Evolutionary conservation across 2,797 vertebrate genomes (phyloP), one percentile per base, ranked within the genome.

Genomic region (Coccyzus lansbergi): DNA sequence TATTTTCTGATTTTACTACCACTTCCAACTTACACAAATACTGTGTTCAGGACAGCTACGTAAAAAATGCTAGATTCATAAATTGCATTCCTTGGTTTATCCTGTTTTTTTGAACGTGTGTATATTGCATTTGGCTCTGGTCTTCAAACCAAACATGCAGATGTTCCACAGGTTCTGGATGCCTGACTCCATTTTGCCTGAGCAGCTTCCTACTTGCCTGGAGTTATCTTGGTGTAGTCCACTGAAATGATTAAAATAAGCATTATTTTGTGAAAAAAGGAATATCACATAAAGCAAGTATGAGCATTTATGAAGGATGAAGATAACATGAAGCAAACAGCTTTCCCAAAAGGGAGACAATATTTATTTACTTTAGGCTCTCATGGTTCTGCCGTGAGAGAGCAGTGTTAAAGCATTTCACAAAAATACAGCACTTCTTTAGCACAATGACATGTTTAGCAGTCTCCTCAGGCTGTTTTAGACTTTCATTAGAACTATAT

Each of bases 221-320:
- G 26, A 85, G 34, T 49, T 67, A 51, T 83, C 90, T 59, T 22
- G n/a, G 28, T 77, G 11, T 78, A 40, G 90, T 81, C 56, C 81
- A 44, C 65, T 74, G 77, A 75, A 67, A 40, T 83, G 72, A 80
- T 80, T 86, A 69, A 93, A 93, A 86, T 69, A 80, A 86, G 51
- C 34, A 21, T 76, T 80, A 68, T 77, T 94, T 88, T 83, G 59
- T 62, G 46, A 21, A 25, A 78, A 84, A 76, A 60, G 29, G 4
- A 33, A 29, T 71, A 68, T 56, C 15, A 12, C 55, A 53, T 68
- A 40, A 79, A 60, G 63, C 7, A 36, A 72, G 38, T 21, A 60
- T 77, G 49, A 74, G 42, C 69, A 44, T 69, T 88, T 90, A 76
- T 80, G 85, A 65, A 64, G 29, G 51, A 48, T 83, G 83, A 85